Base-by-base conservation (phyloP, 2,797 vertebrate genomes). In the Pteronotus mesoamericanus region DNA sequence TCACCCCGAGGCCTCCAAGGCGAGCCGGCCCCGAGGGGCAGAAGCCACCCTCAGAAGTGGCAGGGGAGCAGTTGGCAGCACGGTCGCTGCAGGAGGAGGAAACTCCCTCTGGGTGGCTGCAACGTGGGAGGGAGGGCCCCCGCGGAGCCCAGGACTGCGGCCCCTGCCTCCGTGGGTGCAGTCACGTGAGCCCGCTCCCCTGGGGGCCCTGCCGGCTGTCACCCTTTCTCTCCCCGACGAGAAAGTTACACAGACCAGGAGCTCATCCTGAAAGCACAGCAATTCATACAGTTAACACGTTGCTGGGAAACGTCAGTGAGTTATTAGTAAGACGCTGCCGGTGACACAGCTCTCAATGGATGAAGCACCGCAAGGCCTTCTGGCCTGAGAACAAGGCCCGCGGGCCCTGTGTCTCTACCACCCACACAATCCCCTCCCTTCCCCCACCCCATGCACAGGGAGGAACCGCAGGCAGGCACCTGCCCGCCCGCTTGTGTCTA, bases 241-340 rank as follows among this genome's bases (percentile, higher is more conserved):
- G 6, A 46, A 34, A 9, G 12, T 34, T 18, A 14, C 5, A 10
- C 44, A 42, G 39, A 83, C n/a, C 66, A 19, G 46, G 39, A 34
- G 8, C 53, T 39, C 7, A 2, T 2, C 6, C 9, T 0, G 4
- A 24, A 16, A 5, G 48, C 15, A 1, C 0, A 37, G 32, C 4
- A 11, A 59, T 11, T 9, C 16, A 26, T 12, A 26, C 39, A 32
- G 9, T 29, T 18, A 10, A 42, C 32, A 51, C 18, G 19, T 10
- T 32, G 12, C 37, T 8, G 64, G 26, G 9, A 57, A 82, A 51
- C 18, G 1, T 21, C 21, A 9, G 0, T 0, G 32, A 29, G 48
- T 3, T 34, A 42, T 34, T 11, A 72, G 46, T 26, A 42, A 53
- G 21, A 15, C 0, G 0, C 61, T 69, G 16, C 11, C 14, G 16